Percentiles rank a stretch among this genome's conserved stretches.
These are phyloP conservation scores for Falco columbarius DNA, from an alignment of 2,797 vertebrate species.

Conservation along the genomic window DNA sequence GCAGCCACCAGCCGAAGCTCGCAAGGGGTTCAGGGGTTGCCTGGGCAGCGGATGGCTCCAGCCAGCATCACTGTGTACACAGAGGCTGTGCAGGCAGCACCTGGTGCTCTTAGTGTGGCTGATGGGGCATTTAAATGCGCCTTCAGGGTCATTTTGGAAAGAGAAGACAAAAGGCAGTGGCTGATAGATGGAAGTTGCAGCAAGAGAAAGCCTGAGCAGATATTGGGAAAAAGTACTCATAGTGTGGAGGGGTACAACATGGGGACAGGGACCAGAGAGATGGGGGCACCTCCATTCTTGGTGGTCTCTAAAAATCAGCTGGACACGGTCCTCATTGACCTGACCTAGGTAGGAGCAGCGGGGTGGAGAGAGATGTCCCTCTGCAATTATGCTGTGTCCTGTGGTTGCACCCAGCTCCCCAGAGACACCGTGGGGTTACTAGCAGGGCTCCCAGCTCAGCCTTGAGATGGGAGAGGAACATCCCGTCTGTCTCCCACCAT, in stretches of 20 bases:
- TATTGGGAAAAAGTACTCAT: background rate
- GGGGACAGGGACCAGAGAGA: background rate
- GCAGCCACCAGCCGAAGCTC: background rate
- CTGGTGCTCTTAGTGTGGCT: background rate
- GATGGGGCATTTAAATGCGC: background rate
- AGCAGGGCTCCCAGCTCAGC: background rate
- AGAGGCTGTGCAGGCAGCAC: background rate
- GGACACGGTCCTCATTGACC: background rate
- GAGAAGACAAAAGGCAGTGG: background rate
- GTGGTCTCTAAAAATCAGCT: background rate
- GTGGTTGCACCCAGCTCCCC: background rate
- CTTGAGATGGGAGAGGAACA: background rate
- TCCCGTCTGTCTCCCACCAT: background rate
- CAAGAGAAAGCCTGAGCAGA: background rate
- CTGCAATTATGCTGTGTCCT: rapidly evolving
- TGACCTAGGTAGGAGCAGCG: background rate
- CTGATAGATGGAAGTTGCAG: background rate
- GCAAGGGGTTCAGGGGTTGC: background rate
- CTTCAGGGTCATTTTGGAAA: background rate
- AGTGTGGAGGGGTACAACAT: too few species aligned
- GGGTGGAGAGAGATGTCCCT: background rate
- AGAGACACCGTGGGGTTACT: background rate
- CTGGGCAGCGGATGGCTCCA: background rate
- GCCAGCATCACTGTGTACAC: background rate
- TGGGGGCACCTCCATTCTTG: background rate